These are phyloP conservation scores for Elaphurus davidianus DNA, from an alignment of 2,113 vertebrate genomes.

Conservation along the genomic window DNA sequence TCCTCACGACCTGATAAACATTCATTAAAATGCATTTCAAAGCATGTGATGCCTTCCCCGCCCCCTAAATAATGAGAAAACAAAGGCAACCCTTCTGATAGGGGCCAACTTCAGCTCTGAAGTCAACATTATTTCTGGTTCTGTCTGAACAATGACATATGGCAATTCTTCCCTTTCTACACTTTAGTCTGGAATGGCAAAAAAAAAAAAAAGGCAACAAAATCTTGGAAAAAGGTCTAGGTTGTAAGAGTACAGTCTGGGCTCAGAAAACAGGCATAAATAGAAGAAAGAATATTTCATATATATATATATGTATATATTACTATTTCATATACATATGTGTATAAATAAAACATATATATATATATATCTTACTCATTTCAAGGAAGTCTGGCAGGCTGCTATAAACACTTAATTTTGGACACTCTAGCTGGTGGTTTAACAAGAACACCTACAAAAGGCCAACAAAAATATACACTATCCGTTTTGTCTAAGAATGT, in stretches of 20 bases:
- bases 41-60: conserved; percentile 59
- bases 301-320: neutral
- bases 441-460: neutral
- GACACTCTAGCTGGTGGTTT: neutral
- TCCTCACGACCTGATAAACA: conserved; percentile 67
- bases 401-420: conserved; percentile 48
- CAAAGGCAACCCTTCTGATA: conserved; percentile 55
- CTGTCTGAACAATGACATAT: conserved; percentile 50
- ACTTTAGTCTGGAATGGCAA: conserved; percentile 23
- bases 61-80: conserved; percentile 63
- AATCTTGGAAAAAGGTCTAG: conserved; percentile 41
- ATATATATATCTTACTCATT: neutral
- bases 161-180: neutral
- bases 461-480: neutral
- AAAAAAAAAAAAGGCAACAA: conserved; percentile 2
- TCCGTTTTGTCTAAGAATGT: neutral
- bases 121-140: conserved; percentile 56
- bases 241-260: neutral
- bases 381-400: conserved; percentile 20
- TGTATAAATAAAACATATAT: neutral
- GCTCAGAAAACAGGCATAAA: neutral
- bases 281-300: conserved; percentile 45
- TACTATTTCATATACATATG: neutral
- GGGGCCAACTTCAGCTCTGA: neutral
- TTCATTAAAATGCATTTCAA: conserved; percentile 67